Evolutionary conservation across 2,113 vertebrate species (phyloP).

Genomic region (Cynoglossus semilaevis): DNA sequence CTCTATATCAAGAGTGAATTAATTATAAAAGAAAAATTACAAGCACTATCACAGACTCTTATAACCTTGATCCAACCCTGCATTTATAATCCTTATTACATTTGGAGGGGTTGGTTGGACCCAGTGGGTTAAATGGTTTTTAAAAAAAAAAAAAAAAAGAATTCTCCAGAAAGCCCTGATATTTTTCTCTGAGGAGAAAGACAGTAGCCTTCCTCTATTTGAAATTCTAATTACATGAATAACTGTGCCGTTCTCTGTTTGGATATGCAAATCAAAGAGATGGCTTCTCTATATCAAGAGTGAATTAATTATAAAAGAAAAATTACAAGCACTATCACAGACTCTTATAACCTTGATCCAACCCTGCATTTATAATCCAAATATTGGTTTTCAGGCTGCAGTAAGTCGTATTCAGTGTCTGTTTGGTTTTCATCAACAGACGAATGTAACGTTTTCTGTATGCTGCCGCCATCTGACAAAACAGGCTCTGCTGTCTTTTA

Average conservation of each 20-base stretch:
- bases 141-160: no score
- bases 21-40: slow-evolving; percentile 34
- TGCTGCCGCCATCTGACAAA: no score
- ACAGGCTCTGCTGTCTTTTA: no score
- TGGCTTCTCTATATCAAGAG: slow-evolving; percentile 35
- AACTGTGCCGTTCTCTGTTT: slow-evolving; percentile 39
- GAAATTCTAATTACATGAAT: slow-evolving; percentile 61
- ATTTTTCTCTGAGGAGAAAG: slow-evolving; percentile 36
- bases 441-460: no score
- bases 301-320: slow-evolving; percentile 43
- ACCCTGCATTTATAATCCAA: slow-evolving; percentile 12
- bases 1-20: slow-evolving; percentile 38
- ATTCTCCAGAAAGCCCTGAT: slow-evolving; percentile 41
- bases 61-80: slow-evolving; percentile 20
- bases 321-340: slow-evolving; percentile 21
- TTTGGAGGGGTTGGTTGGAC: no score
- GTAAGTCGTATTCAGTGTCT: no score
- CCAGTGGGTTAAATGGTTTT: no score
- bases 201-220: slow-evolving; percentile 46
- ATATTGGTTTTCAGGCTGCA: not conserved
- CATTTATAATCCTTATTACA: slow-evolving; percentile 5
- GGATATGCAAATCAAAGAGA: slow-evolving; percentile 59
- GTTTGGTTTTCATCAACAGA: no score
- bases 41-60: slow-evolving; percentile 20
- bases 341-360: slow-evolving; percentile 21